These are phyloP conservation scores for Drosophila jambulina DNA, from an alignment of 1,140 invertebrate species.

Conservation along the genomic window DNA sequence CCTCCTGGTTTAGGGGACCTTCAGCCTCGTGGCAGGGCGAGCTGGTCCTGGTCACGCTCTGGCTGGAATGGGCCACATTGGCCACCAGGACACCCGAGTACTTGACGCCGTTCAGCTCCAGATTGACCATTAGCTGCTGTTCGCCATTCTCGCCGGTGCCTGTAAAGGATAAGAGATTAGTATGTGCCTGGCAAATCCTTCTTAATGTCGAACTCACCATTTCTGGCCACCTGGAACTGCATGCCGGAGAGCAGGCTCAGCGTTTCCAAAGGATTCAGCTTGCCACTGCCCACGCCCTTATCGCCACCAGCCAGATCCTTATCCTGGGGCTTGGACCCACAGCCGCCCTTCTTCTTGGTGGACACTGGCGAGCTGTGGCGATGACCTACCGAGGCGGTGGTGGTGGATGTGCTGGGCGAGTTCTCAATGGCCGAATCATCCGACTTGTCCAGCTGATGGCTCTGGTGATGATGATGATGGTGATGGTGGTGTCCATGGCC, in stretches of 20 bases:
- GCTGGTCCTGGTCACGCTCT: conserved; percentile 19
- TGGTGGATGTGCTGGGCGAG: conserved; percentile 79
- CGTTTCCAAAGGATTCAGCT: conserved; percentile 67
- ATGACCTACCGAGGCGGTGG: conserved; percentile 64
- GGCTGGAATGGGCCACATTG: conserved; percentile 85
- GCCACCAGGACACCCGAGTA: conserved; percentile 96
- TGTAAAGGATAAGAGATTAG: conserved; percentile 72
- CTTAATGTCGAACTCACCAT: conserved; percentile 88
- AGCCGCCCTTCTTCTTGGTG: conserved; percentile 68
- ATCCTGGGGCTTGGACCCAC: conserved; percentile 61
- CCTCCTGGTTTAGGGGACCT: conserved; percentile 2
- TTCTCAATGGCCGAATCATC: conserved; percentile 83
- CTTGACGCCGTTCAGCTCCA: conserved; percentile 97
- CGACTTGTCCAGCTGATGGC: conserved; percentile 76
- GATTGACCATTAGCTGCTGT: conserved; percentile 96
- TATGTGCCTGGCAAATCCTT: not conserved
- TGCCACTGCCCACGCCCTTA: conserved; percentile 18
- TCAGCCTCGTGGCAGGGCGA: conserved; percentile 23
- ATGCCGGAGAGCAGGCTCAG: conserved; percentile 87
- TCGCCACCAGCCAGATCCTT: conserved; percentile 28
- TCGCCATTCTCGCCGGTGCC: conserved; percentile 91
- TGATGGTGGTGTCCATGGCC: conserved; percentile 50
- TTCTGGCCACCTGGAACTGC: conserved; percentile 95
- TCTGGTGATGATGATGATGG: conserved; percentile 71
- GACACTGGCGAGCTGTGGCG: conserved; percentile 78